Conservation (phyloP, 2,888 invertebrate genomes). For the Phragmatobia fuliginosa region DNA sequence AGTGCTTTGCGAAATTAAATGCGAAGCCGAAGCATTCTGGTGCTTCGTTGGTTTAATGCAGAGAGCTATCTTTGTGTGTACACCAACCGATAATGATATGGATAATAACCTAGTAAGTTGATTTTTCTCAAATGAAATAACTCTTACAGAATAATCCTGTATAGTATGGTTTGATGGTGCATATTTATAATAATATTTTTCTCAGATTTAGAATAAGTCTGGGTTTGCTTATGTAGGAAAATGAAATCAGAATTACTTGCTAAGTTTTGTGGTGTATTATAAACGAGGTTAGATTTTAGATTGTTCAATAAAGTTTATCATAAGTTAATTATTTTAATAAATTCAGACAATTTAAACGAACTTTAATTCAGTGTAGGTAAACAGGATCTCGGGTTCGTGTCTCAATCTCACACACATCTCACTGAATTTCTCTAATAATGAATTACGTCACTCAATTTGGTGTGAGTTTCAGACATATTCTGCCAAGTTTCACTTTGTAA, state of each 20-base stretch:
- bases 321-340: not conserved
- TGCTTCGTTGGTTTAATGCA: slow-evolving; percentile 99
- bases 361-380: not conserved
- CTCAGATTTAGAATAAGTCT: too few relatives aligned
- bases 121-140: not conserved
- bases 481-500: not conserved
- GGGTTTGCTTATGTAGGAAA: too few relatives aligned
- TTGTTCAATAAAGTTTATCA: not conserved
- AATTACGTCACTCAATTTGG: not conserved
- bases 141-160: not conserved
- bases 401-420: not conserved
- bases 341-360: not conserved
- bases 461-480: slow-evolving; percentile 5
- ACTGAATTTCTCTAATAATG: not conserved
- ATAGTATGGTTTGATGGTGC: too few relatives aligned
- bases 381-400: not conserved
- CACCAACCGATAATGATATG: slow-evolving; percentile 97
- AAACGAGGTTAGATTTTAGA: not conserved
- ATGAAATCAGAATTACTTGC: not conserved
- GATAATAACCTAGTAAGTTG: slow-evolving; percentile 93
- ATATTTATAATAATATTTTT: too few relatives aligned
- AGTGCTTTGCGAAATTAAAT: slow-evolving; percentile 96
- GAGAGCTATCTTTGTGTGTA: slow-evolving; percentile 96
- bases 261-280: too few relatives aligned
- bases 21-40: slow-evolving; percentile 99